These are phyloP conservation scores for Portevinia maculata DNA, from an alignment of 2,888 invertebrate genomes.

Conservation along the genomic window DNA sequence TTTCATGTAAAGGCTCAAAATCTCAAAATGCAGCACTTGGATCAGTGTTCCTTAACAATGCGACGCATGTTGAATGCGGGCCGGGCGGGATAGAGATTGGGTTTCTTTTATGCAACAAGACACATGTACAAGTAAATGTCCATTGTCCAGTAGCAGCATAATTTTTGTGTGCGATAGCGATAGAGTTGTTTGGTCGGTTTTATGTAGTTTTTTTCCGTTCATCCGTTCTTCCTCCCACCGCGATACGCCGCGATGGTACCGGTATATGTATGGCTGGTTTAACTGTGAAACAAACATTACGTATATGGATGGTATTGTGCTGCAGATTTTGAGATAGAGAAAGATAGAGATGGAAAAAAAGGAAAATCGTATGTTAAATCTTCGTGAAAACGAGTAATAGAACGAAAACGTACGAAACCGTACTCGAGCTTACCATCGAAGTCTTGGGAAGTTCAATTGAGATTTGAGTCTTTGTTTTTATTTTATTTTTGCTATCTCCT, in stretches of 20 bases:
- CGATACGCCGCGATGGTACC: conserved; percentile 42
- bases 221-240: conserved; percentile 19
- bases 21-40: conserved; percentile 37
- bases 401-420: conserved; percentile 56
- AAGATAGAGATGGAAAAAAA: conserved; percentile 25
- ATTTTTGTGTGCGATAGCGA: conserved; percentile 31
- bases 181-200: conserved; percentile 62
- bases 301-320: conserved; percentile 23
- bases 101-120: conserved; percentile 69
- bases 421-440: conserved; percentile 11
- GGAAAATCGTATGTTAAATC: conserved; percentile 64
- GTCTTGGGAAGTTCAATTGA: conserved; percentile 44
- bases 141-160: conserved; percentile 38
- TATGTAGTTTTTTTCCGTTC: conserved; percentile 27
- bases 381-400: conserved; percentile 39
- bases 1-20: conserved; percentile 11
- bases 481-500: conserved; percentile 11
- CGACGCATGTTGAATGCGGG: conserved; percentile 30
- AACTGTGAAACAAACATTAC: conserved; percentile 59
- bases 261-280: conserved; percentile 49
- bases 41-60: conserved; percentile 32
- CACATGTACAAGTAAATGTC: too few relatives aligned
- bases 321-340: conserved; percentile 17
- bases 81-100: conserved; percentile 36
- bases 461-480: conserved; percentile 29